Percentiles rank a stretch among this genome's conserved stretches.
These are phyloP conservation scores for Tethya wilhelma DNA, from an alignment of 37 sponge, comb jelly and placozoan genomes.

Conservation along the genomic window DNA sequence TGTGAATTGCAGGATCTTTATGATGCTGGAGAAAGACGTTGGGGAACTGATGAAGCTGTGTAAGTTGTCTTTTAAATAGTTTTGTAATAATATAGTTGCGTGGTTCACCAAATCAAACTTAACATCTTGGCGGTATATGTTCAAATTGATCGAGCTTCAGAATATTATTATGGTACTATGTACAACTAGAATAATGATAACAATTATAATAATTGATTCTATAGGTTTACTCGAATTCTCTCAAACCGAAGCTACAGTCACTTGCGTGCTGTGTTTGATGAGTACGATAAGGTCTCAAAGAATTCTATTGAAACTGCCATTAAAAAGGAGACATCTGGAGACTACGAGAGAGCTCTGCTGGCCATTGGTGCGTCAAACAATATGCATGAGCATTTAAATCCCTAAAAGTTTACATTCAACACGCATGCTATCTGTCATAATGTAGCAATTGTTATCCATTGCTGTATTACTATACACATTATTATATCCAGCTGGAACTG, in stretches of 20 bases:
- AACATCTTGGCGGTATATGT: neutral
- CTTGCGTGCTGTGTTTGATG: constrained; percentile 76
- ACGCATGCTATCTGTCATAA: too few species aligned
- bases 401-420: neutral
- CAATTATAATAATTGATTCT: neutral
- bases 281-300: constrained; percentile 82
- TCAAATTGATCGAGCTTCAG: neutral
- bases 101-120: neutral
- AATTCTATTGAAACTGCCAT: constrained; percentile 82
- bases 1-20: constrained; percentile 56
- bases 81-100: neutral
- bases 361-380: constrained; percentile 59
- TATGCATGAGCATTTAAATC: neutral
- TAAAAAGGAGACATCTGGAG: constrained; percentile 86
- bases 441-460: too few species aligned
- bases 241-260: constrained; percentile 80
- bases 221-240: constrained; percentile 81
- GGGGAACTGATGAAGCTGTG: constrained; percentile 83
- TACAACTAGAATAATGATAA: neutral
- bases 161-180: neutral
- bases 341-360: constrained; percentile 74
- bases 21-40: constrained; percentile 81
- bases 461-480: too few species aligned
- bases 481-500: constrained; percentile 65
- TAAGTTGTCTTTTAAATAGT: constrained; percentile 1